These are phyloP conservation scores for Nudaria mundana DNA, from an alignment of 2,888 invertebrate genomes.

Conservation along the genomic window DNA sequence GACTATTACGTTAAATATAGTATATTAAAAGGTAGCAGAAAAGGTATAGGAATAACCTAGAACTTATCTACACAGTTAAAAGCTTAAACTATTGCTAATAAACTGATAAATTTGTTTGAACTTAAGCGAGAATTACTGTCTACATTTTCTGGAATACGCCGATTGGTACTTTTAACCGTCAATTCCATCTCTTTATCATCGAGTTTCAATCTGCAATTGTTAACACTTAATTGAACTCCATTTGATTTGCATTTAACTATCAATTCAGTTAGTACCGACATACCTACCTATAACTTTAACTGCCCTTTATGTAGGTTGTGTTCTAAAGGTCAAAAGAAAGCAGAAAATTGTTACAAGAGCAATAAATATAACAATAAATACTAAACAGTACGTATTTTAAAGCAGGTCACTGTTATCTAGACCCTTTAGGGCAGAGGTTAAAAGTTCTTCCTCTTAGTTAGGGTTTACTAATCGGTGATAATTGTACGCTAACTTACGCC, in stretches of 20 bases:
- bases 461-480: slow-evolving; percentile 59
- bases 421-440: slow-evolving; percentile 46
- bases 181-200: too few species aligned
- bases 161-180: too few species aligned
- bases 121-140: too few species aligned
- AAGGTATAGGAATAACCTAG: too few species aligned
- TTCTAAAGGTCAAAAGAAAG: slow-evolving; percentile 31
- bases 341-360: slow-evolving; percentile 12
- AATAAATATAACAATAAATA: slow-evolving; percentile 24
- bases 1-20: too few species aligned
- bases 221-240: slow-evolving; percentile 1
- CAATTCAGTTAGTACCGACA: slow-evolving; percentile 10
- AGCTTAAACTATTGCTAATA: too few species aligned
- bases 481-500: slow-evolving; percentile 59
- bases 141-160: too few species aligned
- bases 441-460: slow-evolving; percentile 54
- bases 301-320: slow-evolving; percentile 17
- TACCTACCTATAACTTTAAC: slow-evolving; percentile 8
- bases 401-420: slow-evolving; percentile 55
- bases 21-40: too few species aligned
- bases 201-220: too few species aligned
- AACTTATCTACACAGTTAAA: too few species aligned
- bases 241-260: slow-evolving; percentile 7
- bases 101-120: too few species aligned
- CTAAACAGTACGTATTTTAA: slow-evolving; percentile 15